Conservation (phyloP, 1,140 invertebrate species). For the Hetaerina americana region DNA sequence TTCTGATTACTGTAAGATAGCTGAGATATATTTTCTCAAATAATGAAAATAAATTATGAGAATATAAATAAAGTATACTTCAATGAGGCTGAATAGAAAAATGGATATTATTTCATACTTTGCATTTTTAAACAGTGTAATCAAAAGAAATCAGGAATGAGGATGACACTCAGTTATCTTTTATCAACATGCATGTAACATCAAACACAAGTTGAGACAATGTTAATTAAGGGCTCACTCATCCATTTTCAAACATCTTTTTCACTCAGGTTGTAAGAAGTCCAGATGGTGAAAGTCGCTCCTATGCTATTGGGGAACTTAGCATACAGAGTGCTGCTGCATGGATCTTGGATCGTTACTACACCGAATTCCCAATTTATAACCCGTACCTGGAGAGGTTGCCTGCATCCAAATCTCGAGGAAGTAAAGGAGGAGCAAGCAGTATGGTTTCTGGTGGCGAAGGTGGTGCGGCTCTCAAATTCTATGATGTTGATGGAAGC, state of each 20-base stretch:
- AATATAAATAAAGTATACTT: no score
- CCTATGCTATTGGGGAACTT: conserved; percentile 79
- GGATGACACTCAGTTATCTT: no score
- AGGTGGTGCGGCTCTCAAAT: conserved; percentile 75
- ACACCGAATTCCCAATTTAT: conserved; percentile 90
- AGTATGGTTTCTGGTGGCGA: conserved; percentile 41
- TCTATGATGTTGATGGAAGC: conserved; percentile 85
- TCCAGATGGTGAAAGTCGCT: conserved; percentile 78
- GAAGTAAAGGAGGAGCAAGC: not conserved
- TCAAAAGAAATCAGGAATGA: no score
- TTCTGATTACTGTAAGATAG: no score
- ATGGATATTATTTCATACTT: no score
- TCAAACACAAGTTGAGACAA: no score
- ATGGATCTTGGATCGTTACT: conserved; percentile 88
- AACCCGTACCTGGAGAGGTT: conserved; percentile 90
- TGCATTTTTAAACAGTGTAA: no score
- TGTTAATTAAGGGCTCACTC: no score
- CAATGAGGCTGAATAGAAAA: no score
- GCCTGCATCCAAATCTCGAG: conserved; percentile 57
- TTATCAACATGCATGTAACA: no score
- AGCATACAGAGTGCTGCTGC: conserved; percentile 91
- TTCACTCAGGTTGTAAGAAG: conserved; percentile 59
- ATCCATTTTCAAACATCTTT: not conserved
- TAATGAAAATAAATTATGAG: no score
- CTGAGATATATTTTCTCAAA: no score